Percentiles rank a stretch among this genome's conserved stretches.
Conservation (phyloP, 2,113 vertebrate genomes). For the Mesocricetus auratus region DNA sequence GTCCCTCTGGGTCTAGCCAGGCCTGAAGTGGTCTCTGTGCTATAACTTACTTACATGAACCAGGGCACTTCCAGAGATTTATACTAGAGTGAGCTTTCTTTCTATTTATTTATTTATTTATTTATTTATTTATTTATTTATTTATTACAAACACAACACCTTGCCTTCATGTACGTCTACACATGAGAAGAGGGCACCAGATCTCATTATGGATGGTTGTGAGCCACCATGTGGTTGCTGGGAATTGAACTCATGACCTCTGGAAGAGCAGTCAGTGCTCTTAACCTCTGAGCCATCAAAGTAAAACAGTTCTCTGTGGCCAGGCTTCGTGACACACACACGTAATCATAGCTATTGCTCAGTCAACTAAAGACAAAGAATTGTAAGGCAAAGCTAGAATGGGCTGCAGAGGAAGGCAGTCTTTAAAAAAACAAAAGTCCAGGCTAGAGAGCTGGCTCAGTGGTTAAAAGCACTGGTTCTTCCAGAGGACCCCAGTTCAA, state of each 20-base stretch:
- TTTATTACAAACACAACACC: no score
- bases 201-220: no score
- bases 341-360: neutral
- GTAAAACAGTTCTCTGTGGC: neutral
- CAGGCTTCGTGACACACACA: neutral
- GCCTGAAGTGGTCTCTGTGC: neutral
- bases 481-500: neutral
- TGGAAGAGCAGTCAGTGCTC: no score
- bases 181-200: no score
- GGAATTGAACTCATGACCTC: no score
- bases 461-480: neutral
- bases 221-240: no score
- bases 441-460: neutral
- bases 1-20: constrained; percentile 15
- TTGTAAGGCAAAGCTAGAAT: neutral
- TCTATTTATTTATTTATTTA: no score
- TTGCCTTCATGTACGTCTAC: no score
- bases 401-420: neutral
- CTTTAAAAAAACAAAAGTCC: neutral
- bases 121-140: no score
- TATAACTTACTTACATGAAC: neutral
- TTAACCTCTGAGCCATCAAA: no score
- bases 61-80: neutral
- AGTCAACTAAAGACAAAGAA: neutral
- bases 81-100: neutral